Percentiles rank a stretch among this genome's conserved stretches.
These are phyloP conservation scores for Alosa sapidissima DNA, from an alignment of 2,797 vertebrate genomes.

Conservation along the genomic window DNA sequence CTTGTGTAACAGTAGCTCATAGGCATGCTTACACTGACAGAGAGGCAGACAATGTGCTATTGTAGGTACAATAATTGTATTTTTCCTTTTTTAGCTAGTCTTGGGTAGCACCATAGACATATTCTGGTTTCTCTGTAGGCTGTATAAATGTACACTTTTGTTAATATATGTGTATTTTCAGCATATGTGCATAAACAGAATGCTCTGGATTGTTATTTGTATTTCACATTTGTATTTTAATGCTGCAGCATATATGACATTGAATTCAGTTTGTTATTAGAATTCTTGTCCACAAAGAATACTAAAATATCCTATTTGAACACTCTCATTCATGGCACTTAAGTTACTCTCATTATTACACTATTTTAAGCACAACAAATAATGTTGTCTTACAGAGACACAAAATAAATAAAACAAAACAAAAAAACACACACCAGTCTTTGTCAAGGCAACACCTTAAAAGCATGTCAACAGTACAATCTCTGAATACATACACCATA, in stretches of 20 bases:
- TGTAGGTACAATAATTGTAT: too few species aligned
- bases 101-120: too few species aligned
- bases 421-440: background rate
- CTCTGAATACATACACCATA: conserved; percentile 76
- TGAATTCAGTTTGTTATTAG: background rate
- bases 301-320: background rate
- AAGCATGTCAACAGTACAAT: conserved; percentile 74
- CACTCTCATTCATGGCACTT: background rate
- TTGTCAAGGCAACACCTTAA: conserved; percentile 8
- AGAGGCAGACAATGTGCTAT: too few species aligned
- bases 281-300: background rate
- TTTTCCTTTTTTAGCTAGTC: too few species aligned
- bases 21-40: too few species aligned
- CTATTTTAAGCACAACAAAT: background rate
- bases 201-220: background rate
- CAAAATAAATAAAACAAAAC: too few species aligned
- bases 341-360: background rate
- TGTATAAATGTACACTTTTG: too few species aligned
- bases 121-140: too few species aligned
- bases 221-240: background rate
- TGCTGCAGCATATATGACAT: background rate
- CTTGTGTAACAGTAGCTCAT: too few species aligned
- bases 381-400: background rate
- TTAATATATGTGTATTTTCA: too few species aligned
- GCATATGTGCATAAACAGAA: background rate